Conservation (phyloP, 1,140 invertebrate species). For the Argopecten irradians region DNA sequence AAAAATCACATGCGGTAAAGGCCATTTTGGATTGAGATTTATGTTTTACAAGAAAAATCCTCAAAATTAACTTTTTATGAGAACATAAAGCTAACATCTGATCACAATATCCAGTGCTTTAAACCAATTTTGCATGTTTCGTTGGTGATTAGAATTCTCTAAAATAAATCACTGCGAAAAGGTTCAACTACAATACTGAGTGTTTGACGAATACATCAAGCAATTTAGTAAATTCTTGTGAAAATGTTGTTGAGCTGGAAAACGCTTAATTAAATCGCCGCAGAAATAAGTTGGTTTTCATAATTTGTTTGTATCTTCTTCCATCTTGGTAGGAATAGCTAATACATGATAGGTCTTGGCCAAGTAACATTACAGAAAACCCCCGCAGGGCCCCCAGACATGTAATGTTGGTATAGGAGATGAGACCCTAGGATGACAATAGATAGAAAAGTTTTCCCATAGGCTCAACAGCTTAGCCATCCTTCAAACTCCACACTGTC, state of each 20-base stretch:
- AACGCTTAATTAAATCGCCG: too few relatives aligned
- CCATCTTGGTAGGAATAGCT: neutral
- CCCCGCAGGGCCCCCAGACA: neutral
- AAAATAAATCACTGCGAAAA: too few relatives aligned
- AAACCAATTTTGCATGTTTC: too few relatives aligned
- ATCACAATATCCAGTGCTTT: too few relatives aligned
- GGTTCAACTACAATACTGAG: too few relatives aligned
- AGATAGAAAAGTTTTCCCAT: neutral
- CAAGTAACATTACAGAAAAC: neutral
- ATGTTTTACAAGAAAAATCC: neutral
- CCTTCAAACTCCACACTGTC: constrained; percentile 20
- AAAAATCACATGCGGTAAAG: neutral
- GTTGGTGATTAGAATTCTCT: too few relatives aligned
- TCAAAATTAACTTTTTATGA: neutral
- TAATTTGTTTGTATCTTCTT: neutral
- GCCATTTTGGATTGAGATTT: neutral
- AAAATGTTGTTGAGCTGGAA: too few relatives aligned
- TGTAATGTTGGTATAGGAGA: neutral
- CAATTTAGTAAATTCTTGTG: too few relatives aligned
- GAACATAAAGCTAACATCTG: neutral
- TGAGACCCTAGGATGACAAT: neutral
- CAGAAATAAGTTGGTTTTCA: too few relatives aligned
- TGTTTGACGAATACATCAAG: too few relatives aligned
- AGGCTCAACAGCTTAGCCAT: constrained; percentile 20
- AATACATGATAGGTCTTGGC: neutral